Evolutionary conservation across 2,888 invertebrate species (phyloP).

Genomic region (Drosophila meridionalis): DNA sequence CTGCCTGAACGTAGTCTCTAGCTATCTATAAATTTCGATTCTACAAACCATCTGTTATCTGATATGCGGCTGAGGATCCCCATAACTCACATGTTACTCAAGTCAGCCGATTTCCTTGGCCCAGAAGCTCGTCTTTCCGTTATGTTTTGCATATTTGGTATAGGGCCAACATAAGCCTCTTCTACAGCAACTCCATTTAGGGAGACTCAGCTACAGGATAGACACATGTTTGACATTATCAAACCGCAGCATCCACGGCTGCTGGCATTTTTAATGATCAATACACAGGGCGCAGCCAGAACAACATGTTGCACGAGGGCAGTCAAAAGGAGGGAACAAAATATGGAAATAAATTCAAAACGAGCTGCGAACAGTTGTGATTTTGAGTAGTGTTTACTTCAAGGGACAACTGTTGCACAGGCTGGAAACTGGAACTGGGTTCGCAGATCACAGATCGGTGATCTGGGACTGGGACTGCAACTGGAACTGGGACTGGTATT

Average conservation of each 20-base stretch:
- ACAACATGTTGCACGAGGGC: constrained; percentile 45
- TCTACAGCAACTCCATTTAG: constrained; percentile 33
- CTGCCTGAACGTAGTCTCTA: neutral
- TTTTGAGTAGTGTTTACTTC: constrained; percentile 42
- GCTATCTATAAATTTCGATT: neutral
- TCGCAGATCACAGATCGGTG: constrained; percentile 3
- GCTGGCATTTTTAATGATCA: constrained; percentile 57
- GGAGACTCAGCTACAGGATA: constrained; percentile 36
- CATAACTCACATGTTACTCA: neutral
- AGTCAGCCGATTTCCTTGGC: neutral
- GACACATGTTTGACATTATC: constrained; percentile 77
- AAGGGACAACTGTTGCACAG: constrained; percentile 70
- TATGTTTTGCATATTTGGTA: constrained; percentile 45
- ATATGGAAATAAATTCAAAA: constrained; percentile 72
- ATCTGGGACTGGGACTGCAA: constrained; percentile 14
- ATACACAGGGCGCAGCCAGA: constrained; percentile 45
- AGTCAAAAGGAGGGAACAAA: constrained; percentile 42
- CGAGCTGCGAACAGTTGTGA: constrained; percentile 68
- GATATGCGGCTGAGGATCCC: neutral
- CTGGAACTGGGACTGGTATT: constrained; percentile 51
- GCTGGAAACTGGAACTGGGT: constrained; percentile 35
- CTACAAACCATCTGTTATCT: neutral
- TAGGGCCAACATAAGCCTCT: constrained; percentile 9
- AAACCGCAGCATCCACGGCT: constrained; percentile 60
- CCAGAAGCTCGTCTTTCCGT: constrained; percentile 1